Evolutionary conservation across 53 echinoderm and acorn worm genomes (phyloP).

Genomic region (Actinopyga echinites): DNA sequence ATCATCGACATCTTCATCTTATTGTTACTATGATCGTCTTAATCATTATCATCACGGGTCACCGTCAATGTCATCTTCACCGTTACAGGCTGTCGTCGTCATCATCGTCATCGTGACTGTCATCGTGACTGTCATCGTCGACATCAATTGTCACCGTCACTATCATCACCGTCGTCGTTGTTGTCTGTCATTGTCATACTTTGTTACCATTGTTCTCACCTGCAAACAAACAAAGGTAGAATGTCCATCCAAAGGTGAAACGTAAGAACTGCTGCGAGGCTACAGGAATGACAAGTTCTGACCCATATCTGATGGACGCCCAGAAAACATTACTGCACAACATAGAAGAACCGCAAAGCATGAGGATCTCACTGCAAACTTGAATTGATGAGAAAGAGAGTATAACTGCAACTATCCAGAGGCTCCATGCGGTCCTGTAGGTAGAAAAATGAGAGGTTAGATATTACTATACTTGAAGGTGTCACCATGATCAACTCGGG

Average conservation of each 20-base stretch:
- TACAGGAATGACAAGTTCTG: conserved; percentile 62
- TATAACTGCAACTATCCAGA: conserved; percentile 64
- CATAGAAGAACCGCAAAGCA: conserved; percentile 63
- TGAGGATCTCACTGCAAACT: conserved; percentile 44
- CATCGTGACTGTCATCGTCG: too few relatives aligned
- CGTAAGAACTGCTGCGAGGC: conserved; percentile 48
- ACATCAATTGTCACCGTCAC: too few relatives aligned
- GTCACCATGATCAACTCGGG: too few relatives aligned
- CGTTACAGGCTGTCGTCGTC: too few relatives aligned
- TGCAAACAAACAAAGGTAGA: conserved; percentile 74
- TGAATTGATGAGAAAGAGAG: conserved; percentile 60
- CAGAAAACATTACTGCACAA: conserved; percentile 67
- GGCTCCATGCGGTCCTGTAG: conserved; percentile 66
- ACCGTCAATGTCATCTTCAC: too few relatives aligned
- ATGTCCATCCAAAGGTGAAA: conserved; percentile 74
- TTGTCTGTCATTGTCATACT: too few relatives aligned
- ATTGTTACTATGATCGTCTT: too few relatives aligned
- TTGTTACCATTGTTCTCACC: neutral
- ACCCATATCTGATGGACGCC: conserved; percentile 64
- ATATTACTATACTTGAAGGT: too few relatives aligned
- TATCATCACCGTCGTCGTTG: too few relatives aligned
- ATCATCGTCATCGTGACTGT: too few relatives aligned
- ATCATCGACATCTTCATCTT: too few relatives aligned
- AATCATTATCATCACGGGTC: too few relatives aligned
- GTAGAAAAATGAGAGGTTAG: neutral